Conservation (phyloP, 2,888 invertebrate species). For the Punctoribates punctum region DNA sequence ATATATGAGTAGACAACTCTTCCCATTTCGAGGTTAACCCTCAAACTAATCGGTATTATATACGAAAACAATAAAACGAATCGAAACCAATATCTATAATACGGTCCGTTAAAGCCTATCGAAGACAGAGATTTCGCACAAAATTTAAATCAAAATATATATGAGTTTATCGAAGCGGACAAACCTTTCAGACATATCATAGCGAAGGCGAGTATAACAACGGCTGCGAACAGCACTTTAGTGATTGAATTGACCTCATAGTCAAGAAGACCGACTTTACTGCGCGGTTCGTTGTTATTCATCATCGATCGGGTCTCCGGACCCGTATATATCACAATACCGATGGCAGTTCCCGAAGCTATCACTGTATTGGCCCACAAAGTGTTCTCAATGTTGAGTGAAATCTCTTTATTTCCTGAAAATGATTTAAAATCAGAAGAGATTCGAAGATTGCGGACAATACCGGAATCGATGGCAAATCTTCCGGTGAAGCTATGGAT, state of each 20-base stretch:
- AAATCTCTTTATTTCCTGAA: conserved; percentile 60
- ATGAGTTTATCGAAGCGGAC: neutral
- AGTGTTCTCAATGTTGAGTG: conserved; percentile 91
- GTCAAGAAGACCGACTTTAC: conserved; percentile 87
- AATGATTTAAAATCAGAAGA: neutral
- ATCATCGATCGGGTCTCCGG: conserved; percentile 94
- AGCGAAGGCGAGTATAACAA: conserved; percentile 80
- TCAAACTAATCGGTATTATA: conserved; percentile 94
- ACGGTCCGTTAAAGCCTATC: conserved; percentile 65
- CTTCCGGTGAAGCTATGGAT: conserved; percentile 96
- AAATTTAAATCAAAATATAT: neutral
- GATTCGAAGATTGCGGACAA: conserved; percentile 26
- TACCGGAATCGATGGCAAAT: conserved; percentile 54
- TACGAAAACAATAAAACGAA: conserved; percentile 97
- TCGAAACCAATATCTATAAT: conserved; percentile 93
- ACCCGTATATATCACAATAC: conserved; percentile 93
- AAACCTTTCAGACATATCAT: conserved; percentile 83
- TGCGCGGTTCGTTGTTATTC: conserved; percentile 95
- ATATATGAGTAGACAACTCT: conserved; percentile 97
- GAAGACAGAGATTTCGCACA: neutral
- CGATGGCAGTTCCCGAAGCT: conserved; percentile 92
- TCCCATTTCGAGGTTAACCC: conserved; percentile 98
- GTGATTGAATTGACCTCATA: conserved; percentile 94
- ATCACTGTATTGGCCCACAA: conserved; percentile 98
- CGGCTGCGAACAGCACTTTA: conserved; percentile 73